Base-by-base conservation (phyloP, 2,888 invertebrate genomes). In the Cheiracanthium punctorium region DNA sequence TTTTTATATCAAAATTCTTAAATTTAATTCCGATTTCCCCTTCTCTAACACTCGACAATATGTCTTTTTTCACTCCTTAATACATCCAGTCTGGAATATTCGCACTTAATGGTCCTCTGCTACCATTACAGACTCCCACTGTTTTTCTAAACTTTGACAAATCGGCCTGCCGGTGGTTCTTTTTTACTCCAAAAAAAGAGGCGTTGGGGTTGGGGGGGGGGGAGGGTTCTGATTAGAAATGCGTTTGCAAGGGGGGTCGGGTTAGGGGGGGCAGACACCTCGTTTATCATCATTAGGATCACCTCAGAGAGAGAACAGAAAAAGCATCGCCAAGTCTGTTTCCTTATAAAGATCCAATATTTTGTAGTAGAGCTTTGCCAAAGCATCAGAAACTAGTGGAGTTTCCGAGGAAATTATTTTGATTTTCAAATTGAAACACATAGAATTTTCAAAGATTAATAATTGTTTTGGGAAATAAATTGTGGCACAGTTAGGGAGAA, bases 201-300 rank as follows among this genome's bases (percentile, higher is more conserved):
- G 30, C 69, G n/a, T 48, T 43, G 30, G 7, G n/a, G 17, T 37
- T 41, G 7, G 12, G 58, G 58, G 58, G 58, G 12, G 58, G 1
- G 24, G 12, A 24, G n/a, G 33, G 12, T 58, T 43, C 82, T 71
- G 76, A 82, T 82, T 82, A 77, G 71, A 52, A 71, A 77, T 76
- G 70, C 82, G 32, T 82, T 72, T 64, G 58, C 30, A 32, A n/a
- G 20, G 48, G 30, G 74, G n/a, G 67, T 43, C n/a, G 7, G n/a
- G 17, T 37, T 41, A 4, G 12, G 58, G 58, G 58, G 58, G 12
- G 58, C 7, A 58, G 12, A 24, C 58, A 58, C 20, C 77, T 77
- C 82, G 65, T 84, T 84, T 84, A 84, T 84, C 82, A 84, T 84
- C 82, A 77, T 84, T 84, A 84, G 52, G 73, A 76, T 72, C 77